Evolutionary conservation across 2,113 vertebrate genomes (phyloP), one percentile per base, ranked within the genome.

Genomic region (Carollia perspicillata): DNA sequence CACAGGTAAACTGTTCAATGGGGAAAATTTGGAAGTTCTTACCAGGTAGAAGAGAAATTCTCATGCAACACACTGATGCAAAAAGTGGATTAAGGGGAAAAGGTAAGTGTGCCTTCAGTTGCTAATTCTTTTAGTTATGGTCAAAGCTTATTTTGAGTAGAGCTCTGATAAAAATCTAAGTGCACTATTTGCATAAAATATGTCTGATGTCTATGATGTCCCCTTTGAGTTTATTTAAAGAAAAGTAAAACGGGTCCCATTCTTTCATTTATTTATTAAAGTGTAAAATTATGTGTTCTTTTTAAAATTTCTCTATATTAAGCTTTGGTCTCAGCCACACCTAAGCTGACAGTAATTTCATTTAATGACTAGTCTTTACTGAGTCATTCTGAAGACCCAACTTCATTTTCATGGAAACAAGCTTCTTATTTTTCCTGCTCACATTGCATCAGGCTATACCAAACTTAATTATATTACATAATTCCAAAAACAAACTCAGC

Each of bases 1-100:
- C 0, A 0, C 1, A 3, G 42, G 47, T 0, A 28, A 23, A 55
- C 23, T 0, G 20, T 16, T 30, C 11, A 9, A 2, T 1, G 4
- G 8, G 17, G 4, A 42, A 8, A 37, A 1, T 23, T 13, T 1
- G 0, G 23, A 26, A 30, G 18, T 28, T 40, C 26, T 33, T 23
- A 11, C 13, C 58, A 86, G 47, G 26, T 0, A 6, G 35, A 53
- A 37, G 40, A 78, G n/a, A 40, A 8, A 9, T 26, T 40, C 1
- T 44, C 12, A 8, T 26, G 5, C 10, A 13, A n/a, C 47, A 9
- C 3, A 13, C n/a, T 49, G 35, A 6, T 13, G 35, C 22, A 20
- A 51, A 77, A 42, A 75, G 17, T 6, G 17, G 1, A 30, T 2
- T 22, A 44, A 49, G 2, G 2, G 8, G 18, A 5, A 23, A 60